Percentiles rank a stretch among this genome's conserved stretches.
These are phyloP conservation scores for Henricia sp. DNA, from an alignment of 53 echinoderm and acorn worm species.

Conservation along the genomic window DNA sequence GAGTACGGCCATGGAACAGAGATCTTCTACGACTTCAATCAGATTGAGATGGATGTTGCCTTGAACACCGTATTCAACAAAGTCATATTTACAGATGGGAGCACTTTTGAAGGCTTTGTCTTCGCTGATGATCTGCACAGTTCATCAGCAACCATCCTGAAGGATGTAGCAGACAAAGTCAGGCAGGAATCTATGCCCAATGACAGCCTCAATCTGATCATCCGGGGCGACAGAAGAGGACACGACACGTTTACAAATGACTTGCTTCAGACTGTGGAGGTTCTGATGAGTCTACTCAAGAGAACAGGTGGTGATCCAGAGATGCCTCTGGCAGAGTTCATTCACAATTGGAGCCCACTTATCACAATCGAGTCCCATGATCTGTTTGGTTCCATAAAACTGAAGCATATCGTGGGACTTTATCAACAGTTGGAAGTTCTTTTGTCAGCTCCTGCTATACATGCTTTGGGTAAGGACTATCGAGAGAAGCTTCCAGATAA, in stretches of 20 bases:
- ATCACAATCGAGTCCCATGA: constrained; percentile 28
- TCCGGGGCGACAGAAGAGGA: constrained; percentile 33
- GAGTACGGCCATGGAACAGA: constrained; percentile 62
- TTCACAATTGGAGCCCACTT: constrained; percentile 29
- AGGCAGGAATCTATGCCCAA: constrained; percentile 56
- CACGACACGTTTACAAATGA: constrained; percentile 53
- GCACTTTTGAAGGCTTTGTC: constrained; percentile 41
- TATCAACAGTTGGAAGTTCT: constrained; percentile 62
- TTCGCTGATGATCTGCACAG: constrained; percentile 57
- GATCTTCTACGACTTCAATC: constrained; percentile 40
- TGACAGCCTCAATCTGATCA: constrained; percentile 38
- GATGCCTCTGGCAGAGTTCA: constrained; percentile 30
- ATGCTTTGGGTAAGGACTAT: constrained; percentile 37
- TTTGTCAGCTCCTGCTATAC: constrained; percentile 39
- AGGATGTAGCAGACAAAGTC: constrained; percentile 44
- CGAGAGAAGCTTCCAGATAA: constrained; percentile 27
- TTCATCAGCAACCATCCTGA: constrained; percentile 51
- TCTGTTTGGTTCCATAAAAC: constrained; percentile 36
- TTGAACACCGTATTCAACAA: constrained; percentile 51
- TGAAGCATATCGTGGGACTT: constrained; percentile 57
- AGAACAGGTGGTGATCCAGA: constrained; percentile 65
- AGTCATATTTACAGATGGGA: constrained; percentile 40
- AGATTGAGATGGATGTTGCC: constrained; percentile 64
- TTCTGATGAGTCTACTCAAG: constrained; percentile 57
- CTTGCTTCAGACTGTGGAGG: constrained; percentile 58